Conservation (phyloP, 2,888 invertebrate genomes). For the Ophion costatus region DNA sequence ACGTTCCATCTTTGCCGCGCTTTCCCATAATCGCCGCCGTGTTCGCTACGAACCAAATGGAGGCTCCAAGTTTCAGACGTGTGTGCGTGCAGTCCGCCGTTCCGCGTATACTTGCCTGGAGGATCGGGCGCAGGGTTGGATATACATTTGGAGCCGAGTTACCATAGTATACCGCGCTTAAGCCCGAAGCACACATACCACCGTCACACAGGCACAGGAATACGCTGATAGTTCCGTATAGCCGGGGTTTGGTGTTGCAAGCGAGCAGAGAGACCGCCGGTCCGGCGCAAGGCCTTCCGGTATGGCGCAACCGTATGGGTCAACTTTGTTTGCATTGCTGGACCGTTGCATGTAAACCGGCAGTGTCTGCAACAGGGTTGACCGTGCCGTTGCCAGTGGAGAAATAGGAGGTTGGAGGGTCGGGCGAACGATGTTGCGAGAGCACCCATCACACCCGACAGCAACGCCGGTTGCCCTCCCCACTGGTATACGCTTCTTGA, state of each 20-base stretch:
- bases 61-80: not conserved
- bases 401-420: too few relatives aligned
- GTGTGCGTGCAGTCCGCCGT: not conserved
- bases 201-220: not conserved
- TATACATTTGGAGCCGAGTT: not conserved
- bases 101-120: not conserved
- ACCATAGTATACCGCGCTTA: not conserved
- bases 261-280: constrained; percentile 43
- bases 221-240: not conserved
- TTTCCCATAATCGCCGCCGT: not conserved
- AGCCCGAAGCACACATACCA: not conserved
- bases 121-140: not conserved
- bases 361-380: constrained; percentile 56
- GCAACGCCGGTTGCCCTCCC: constrained; percentile 12
- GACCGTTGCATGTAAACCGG: constrained; percentile 74
- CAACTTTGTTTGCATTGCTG: constrained; percentile 82
- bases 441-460: constrained; percentile 39
- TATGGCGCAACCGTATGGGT: constrained; percentile 77
- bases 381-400: constrained; percentile 8
- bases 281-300: constrained; percentile 58
- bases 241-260: not conserved
- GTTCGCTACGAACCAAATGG: not conserved
- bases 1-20: not conserved
- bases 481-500: constrained; percentile 77
- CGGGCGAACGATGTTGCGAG: constrained; percentile 29